Evolutionary conservation across 2,113 vertebrate genomes (phyloP), one percentile per base, ranked within the genome.

Genomic region (Eublepharis macularius): DNA sequence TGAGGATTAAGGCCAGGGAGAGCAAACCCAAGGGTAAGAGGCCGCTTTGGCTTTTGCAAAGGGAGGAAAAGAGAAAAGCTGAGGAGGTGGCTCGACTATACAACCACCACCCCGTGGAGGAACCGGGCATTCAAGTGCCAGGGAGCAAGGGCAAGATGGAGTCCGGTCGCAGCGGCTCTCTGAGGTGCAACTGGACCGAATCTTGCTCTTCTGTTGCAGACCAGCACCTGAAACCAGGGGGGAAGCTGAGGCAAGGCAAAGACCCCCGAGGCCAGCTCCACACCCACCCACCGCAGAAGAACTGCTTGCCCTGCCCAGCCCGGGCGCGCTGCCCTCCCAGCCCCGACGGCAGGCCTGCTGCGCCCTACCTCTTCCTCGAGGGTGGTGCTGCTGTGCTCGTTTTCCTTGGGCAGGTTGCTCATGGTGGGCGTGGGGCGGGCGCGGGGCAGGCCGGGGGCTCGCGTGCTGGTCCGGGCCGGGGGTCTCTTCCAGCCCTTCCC

Each of bases 371-470:
- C 95, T 73, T 96, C 95, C 86, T 96, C 95, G 82, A 91, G 93
- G 90, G 70, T 81, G 88, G 92, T 90, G 76, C 92, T 65, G 91
- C 90, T 49, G 93, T 94, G 95, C 89, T 96, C 96, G 83, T 86
- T 92, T 88, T 96, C 96, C 91, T 95, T 90, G 94, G 94, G 95
- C 87, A 93, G 92, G 93, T 78, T 94, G 93, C 94, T 96, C 96
- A 96, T 96, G 93, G 94, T 93, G 95, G 73, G 86, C 74, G 87
- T 73, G 34, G 17, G 17, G 63, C 5, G 11, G 43, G 84, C 85
- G 26, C 66, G 85, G 66, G 79, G 84, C 6, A 24, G 66, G 81
- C 89, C 81, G 80, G 57, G 0, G 2, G 85, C 83, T 89, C 83
- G 83, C 80, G 81, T 21, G 70, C 51, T 4, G 72, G 32, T 54